Evolutionary conservation across 2,888 invertebrate species (phyloP), one percentile per base, ranked within the genome.

Genomic region (Oscheius onirici): DNA sequence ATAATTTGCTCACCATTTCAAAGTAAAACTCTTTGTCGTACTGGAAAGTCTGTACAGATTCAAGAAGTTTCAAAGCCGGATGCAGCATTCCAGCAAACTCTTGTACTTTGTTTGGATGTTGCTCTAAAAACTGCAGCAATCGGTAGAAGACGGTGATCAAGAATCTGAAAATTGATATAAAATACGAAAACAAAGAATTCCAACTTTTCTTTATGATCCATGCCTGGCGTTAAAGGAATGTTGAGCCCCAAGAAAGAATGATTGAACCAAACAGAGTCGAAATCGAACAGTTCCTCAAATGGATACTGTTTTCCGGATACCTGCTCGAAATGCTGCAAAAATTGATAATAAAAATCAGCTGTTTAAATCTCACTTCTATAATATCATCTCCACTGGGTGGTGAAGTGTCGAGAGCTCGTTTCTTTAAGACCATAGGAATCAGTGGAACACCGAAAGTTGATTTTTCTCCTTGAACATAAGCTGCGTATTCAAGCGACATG

Each of bases 271-370:
- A 24, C 40, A 41, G 17, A 17, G 10, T 58, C 17, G 17, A 58
- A 58, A 41, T 58, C 58, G 20, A 58, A 58, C 17, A 58, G 22
- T 11, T 41, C 41, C 11, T 58, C 58, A 34, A 11, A 40, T 11
- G 34, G 10, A n/a, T 58, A 8, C 10, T 40, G 10, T 40, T 57
- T 20, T 17, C 57, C 34, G 15, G 20, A 15, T 17, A 41, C n/a
- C 41, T 58, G 20, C 13, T 15, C 40, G 58, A 40, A 20, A 17
- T 22, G 10, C 40, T 40, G 2, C 11, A 57, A 57, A 58, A 22
- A 20, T 22, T 20, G 15, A 24, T 20, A 6, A 20, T 13, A 17
- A 52, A 52, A 52, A 52, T 8, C 13, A 5, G 3, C 46, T 46
- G 20, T 46, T 8, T 5, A 46, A 46, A 8, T 17, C n/a, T 46